Conservation (phyloP, 2,797 vertebrate genomes). For the Anas bahamensis region DNA sequence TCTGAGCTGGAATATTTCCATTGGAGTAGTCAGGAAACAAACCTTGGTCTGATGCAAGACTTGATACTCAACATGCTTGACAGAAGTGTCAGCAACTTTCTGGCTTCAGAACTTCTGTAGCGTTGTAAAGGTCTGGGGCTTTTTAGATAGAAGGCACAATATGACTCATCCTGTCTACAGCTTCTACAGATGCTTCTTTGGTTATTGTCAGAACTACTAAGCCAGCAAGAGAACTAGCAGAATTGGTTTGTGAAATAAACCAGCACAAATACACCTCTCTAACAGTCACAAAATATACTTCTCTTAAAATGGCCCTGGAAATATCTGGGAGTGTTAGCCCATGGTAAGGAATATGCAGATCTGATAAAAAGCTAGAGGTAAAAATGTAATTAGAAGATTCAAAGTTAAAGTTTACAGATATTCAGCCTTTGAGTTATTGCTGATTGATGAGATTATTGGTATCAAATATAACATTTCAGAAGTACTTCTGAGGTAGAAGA, state of each 20-base stretch:
- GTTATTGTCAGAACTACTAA: background rate
- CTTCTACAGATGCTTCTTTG: background rate
- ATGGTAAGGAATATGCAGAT: background rate
- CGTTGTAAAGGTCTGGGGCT: background rate
- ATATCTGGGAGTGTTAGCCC: constrained; percentile 20
- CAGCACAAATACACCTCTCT: constrained; percentile 6
- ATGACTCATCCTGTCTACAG: background rate
- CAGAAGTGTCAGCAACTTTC: background rate
- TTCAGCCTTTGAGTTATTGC: background rate
- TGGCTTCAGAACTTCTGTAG: background rate
- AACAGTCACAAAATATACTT: background rate
- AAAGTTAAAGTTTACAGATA: constrained; percentile 35
- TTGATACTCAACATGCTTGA: background rate
- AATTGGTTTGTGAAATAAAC: background rate
- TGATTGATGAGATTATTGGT: constrained; percentile 31
- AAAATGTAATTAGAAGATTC: constrained; percentile 53
- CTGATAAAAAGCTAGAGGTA: constrained; percentile 44
- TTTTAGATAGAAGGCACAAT: background rate
- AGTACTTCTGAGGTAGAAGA: constrained; percentile 1
- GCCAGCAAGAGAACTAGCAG: background rate
- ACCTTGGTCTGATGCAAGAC: background rate
- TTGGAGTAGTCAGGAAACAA: background rate
- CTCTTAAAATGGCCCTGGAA: background rate
- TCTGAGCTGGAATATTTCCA: background rate
- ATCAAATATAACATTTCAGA: background rate